Base-by-base conservation (phyloP, 2,113 vertebrate genomes). In the Elephas maximus region DNA sequence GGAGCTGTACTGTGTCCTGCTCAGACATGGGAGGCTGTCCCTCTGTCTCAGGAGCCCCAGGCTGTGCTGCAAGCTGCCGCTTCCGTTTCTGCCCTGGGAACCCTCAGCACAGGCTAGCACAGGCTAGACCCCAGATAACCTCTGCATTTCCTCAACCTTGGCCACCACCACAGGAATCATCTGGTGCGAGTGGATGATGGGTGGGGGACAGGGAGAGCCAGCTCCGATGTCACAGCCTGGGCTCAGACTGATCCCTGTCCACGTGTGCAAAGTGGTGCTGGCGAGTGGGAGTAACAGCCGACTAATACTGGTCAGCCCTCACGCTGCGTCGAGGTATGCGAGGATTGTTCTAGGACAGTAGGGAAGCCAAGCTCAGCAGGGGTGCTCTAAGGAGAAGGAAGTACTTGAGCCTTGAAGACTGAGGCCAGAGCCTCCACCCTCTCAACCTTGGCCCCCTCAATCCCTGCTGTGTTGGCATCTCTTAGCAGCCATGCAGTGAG, bases 271-370 rank as follows among this genome's bases (percentile, higher is more conserved):
- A 3, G 8, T 20, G 8, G 60, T 24, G 53, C 53, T 24, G 4
- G 53, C 41, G 24, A 41, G 7, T 18, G 44, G 41, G 6, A 20
- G 30, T 21, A 14, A 80, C 1, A 37, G 3, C 14, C 20, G 60
- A 30, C 8, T 2, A 24, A 5, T 28, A 21, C 0, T 67, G 6
- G 0, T 4, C 48, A 41, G 53, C 33, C 0, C 11, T 37, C 0
- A 17, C 6, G 4, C 53, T 65, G 37, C 12, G 28, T 26, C 17
- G 5, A 33, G 12, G 89, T 5, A 14, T 0, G 0, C 15, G 20
- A 37, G 11, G 41, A 11, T 8, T 4, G 18, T 73, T 41, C 69
- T 6, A 88, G 60, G 10, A 45, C 26, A n/a, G 11, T 21, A 9
- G 37, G 74, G n/a, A 44, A 57, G 11, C 69, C 33, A 2, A 30